Base-by-base conservation (phyloP, 2,113 vertebrate species). In the Carlito syrichta region DNA sequence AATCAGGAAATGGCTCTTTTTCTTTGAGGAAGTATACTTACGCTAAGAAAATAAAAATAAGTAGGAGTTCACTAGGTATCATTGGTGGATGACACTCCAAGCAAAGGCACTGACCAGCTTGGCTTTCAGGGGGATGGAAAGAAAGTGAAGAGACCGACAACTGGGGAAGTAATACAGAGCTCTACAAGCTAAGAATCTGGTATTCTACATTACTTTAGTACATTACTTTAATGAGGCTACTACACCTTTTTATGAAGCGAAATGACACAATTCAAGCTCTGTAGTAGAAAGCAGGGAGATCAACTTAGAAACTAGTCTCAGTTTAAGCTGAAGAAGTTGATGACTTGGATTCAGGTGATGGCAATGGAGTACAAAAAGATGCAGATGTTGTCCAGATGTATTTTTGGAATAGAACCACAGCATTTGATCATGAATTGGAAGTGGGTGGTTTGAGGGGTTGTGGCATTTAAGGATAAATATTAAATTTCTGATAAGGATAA, bases 41-140 rank as follows among this genome's bases (percentile, higher is more conserved):
- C 35, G 0, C 14, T 40, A 35, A 78, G 45, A 78, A 86, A 56
- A 66, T 16, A 60, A 32, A 12, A 8, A 56, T 73, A 82, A 91
- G 1, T n/a, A 54, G 35, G 16, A 43, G 17, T 76, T 60, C 43
- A 43, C 14, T n/a, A 66, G 20, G 35, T 54, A 0, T 48, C 9
- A 54, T 0, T 12, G 5, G 54, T 2, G 23, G 30, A 66, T 30
- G n/a, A 22, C 0, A 32, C 14, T 45, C 6, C 0, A 60, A 25
- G 4, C 1, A 10, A 73, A 52, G 35, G 3, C 9, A 56, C 3
- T 27, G n/a, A 63, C 14, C 73, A n/a, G 0, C 17, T 58, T 71
- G 16, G 27, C 27, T 95, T 83, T 62, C 52, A 92, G 35, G 17
- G 25, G 25, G 45, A 30, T 40, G 19, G 32, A 62, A 88, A 40